phyloP scores from a whole-genome alignment of 1,140 invertebrate species.

The Drosophila nasuta region DNA sequence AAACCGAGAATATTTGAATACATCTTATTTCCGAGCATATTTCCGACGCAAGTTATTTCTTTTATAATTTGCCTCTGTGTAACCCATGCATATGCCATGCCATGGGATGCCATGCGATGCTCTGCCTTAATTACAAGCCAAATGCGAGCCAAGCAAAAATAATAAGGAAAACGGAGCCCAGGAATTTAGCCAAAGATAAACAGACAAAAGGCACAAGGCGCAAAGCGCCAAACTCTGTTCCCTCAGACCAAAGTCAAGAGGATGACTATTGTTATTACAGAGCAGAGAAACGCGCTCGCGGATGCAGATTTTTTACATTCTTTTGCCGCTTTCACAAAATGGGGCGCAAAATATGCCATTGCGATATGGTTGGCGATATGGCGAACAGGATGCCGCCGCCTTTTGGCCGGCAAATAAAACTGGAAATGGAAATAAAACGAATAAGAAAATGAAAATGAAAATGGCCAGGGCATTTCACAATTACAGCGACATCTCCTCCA shows the following conservation, averaged over 20 bases:
- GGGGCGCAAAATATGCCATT: slow-evolving; percentile 66
- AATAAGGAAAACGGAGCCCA: slow-evolving; percentile 65
- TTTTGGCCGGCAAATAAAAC: slow-evolving; percentile 21
- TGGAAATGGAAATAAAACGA: slow-evolving; percentile 58
- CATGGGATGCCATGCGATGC: slow-evolving; percentile 17
- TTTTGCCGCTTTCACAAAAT: slow-evolving; percentile 44
- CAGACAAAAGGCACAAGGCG: slow-evolving; percentile 69
- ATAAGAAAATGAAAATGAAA: slow-evolving; percentile 78
- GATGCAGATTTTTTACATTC: slow-evolving; percentile 72
- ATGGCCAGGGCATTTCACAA: slow-evolving; percentile 70
- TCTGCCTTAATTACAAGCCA: slow-evolving; percentile 74
- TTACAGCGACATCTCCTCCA: slow-evolving; percentile 69
- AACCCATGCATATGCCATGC: slow-evolving; percentile 36
- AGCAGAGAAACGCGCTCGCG: slow-evolving; percentile 2
- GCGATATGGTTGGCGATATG: slow-evolving; percentile 36
- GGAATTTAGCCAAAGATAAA: slow-evolving; percentile 77
- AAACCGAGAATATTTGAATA: slow-evolving; percentile 50
- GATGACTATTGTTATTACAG: slow-evolving; percentile 70
- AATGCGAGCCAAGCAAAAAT: slow-evolving; percentile 55
- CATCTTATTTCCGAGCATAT: slow-evolving; percentile 56
- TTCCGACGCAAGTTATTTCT: slow-evolving; percentile 58
- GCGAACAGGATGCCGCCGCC: slow-evolving; percentile 24
- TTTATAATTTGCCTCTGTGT: slow-evolving; percentile 53
- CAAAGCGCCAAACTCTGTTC: not conserved
- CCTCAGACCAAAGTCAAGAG: not conserved